phyloP scores from a whole-genome alignment of 2,888 invertebrate genomes.

The Drosophila robusta region DNA sequence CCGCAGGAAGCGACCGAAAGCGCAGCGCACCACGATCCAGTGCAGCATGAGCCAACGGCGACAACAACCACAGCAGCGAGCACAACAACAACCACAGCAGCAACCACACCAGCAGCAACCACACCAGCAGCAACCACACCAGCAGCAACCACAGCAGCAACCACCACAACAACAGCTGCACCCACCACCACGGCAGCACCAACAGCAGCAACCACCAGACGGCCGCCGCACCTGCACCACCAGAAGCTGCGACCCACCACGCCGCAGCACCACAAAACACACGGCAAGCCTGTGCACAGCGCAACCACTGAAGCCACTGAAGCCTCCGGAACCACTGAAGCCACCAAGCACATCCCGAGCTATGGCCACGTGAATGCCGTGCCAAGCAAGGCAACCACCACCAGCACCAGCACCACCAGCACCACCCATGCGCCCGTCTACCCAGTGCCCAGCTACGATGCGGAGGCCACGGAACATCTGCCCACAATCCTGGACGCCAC shows the following conservation, averaged over 20 bases:
- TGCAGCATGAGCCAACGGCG: constrained; percentile 20
- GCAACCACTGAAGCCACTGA: constrained; percentile 46
- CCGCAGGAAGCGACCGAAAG: constrained; percentile 13
- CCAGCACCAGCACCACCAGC: constrained; percentile 44
- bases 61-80: background rate
- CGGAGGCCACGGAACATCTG: constrained; percentile 35
- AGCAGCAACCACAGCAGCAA: constrained; percentile 13
- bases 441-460: constrained; percentile 72
- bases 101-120: constrained; percentile 36
- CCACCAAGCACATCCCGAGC: constrained; percentile 44
- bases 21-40: constrained; percentile 20
- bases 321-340: constrained; percentile 39
- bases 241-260: constrained; percentile 50
- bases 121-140: constrained; percentile 21
- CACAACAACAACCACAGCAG: constrained; percentile 9
- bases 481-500: constrained; percentile 18
- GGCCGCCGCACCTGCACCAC: constrained; percentile 52
- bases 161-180: constrained; percentile 21
- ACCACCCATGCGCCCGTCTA: constrained; percentile 64
- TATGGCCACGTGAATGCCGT: constrained; percentile 58
- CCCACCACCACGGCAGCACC: constrained; percentile 16
- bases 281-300: constrained; percentile 55
- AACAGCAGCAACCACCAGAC: constrained; percentile 24
- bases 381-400: constrained; percentile 29
- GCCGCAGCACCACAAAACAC: constrained; percentile 51